A percentile compares a stretch with the other conserved stretches of the same genome.
phyloP scores from a whole-genome alignment of 2,888 invertebrate species.

The Aricia artaxerxes region DNA sequence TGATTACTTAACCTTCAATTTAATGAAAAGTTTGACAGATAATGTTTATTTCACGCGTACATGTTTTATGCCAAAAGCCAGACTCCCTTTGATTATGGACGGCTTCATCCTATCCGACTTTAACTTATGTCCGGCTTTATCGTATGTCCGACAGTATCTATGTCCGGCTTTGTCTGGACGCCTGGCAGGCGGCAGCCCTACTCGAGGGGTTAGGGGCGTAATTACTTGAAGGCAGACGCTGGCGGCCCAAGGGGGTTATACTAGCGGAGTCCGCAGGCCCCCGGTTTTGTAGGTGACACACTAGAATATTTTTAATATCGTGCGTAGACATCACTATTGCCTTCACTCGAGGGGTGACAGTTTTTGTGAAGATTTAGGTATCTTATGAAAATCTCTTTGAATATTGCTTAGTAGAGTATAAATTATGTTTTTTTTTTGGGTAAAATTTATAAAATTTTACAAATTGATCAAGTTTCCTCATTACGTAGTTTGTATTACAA shows the following conservation, averaged over 20 bases:
- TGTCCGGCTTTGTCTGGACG: neutral
- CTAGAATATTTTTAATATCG: slow-evolving; percentile 64
- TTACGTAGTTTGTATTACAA: too few relatives aligned
- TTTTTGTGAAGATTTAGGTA: neutral
- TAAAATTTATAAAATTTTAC: too few relatives aligned
- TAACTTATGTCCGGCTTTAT: neutral
- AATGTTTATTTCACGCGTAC: too few relatives aligned
- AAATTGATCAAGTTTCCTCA: too few relatives aligned
- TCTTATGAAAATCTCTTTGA: neutral
- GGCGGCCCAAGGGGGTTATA: slow-evolving; percentile 62
- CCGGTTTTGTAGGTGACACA: slow-evolving; percentile 63
- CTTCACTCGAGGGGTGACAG: neutral
- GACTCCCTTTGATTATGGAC: too few relatives aligned
- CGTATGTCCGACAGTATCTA: neutral
- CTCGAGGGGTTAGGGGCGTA: slow-evolving; percentile 55
- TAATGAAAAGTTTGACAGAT: too few relatives aligned
- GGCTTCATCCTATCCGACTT: too few relatives aligned
- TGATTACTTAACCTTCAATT: too few relatives aligned
- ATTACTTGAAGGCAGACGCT: slow-evolving; percentile 73
- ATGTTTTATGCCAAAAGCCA: too few relatives aligned
- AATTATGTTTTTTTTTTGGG: too few relatives aligned
- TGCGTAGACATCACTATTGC: slow-evolving; percentile 29
- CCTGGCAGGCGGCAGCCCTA: neutral
- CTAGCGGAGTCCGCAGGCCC: slow-evolving; percentile 55
- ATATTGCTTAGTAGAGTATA: neutral